A percentile compares a stretch with the other conserved stretches of the same genome.
Conservation (phyloP, 1,140 invertebrate genomes). For the Telenomus remus region DNA sequence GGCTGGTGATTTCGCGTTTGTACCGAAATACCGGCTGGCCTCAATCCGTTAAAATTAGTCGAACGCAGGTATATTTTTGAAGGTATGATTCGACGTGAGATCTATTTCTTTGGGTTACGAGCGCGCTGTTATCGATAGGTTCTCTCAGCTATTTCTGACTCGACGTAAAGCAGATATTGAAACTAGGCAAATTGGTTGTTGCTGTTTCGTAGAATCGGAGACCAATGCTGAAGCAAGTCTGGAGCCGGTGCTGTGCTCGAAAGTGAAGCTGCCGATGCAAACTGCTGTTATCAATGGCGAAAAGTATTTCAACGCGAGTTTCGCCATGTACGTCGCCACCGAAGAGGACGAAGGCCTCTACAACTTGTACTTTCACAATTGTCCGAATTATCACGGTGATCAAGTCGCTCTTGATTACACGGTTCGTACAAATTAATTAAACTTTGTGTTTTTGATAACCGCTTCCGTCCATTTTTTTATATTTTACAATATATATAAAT, state of each 20-base stretch:
- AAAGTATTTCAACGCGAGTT: slow-evolving; percentile 74
- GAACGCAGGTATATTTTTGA: slow-evolving; percentile 64
- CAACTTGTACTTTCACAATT: slow-evolving; percentile 97
- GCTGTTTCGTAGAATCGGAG: slow-evolving; percentile 47
- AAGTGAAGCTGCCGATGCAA: slow-evolving; percentile 65
- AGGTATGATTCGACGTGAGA: slow-evolving; percentile 56
- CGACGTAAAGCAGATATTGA: background rate
- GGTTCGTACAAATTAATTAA: slow-evolving; percentile 68
- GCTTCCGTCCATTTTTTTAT: too few species aligned
- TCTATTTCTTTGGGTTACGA: slow-evolving; percentile 3
- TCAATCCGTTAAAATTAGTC: slow-evolving; percentile 68
- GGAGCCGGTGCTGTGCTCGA: slow-evolving; percentile 56
- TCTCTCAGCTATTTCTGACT: slow-evolving; percentile 7
- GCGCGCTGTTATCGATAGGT: slow-evolving; percentile 5
- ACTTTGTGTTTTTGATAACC: too few species aligned
- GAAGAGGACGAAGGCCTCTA: slow-evolving; percentile 93
- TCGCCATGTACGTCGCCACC: slow-evolving; percentile 87
- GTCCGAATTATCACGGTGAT: slow-evolving; percentile 82
- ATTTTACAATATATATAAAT: background rate
- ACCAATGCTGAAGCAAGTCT: slow-evolving; percentile 12
- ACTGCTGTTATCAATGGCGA: slow-evolving; percentile 59
- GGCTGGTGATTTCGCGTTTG: slow-evolving; percentile 34
- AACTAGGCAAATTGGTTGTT: slow-evolving; percentile 17
- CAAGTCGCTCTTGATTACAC: slow-evolving; percentile 78
- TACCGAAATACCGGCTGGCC: slow-evolving; percentile 67